Percentiles rank a stretch among this genome's conserved stretches.
Evolutionary conservation across 2,113 vertebrate species (phyloP).

Genomic region (Acinonyx jubatus): DNA sequence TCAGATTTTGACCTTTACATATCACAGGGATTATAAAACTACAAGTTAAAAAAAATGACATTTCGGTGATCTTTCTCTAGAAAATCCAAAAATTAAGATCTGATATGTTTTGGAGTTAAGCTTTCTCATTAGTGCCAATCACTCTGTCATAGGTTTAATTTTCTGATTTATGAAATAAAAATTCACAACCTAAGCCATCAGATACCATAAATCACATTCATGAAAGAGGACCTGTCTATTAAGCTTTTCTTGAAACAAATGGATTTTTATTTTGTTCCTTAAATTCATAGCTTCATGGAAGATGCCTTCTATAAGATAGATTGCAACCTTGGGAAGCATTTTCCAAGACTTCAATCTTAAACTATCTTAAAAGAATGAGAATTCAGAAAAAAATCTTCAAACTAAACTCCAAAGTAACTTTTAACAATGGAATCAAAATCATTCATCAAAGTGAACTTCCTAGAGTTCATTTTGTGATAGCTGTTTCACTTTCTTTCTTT

Average conservation of each 20-base stretch:
- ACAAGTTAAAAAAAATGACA: background rate
- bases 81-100: background rate
- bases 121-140: background rate
- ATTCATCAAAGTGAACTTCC: background rate
- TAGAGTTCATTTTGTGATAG: slow-evolving; percentile 1
- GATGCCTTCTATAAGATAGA: background rate
- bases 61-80: background rate
- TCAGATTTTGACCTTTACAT: background rate
- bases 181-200: background rate
- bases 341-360: slow-evolving; percentile 31
- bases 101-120: background rate
- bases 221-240: background rate
- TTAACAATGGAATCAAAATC: background rate
- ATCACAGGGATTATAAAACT: background rate
- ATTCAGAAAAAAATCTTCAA: background rate
- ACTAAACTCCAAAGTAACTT: slow-evolving; percentile 13
- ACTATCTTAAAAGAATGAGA: slow-evolving; percentile 28
- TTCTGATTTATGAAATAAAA: slow-evolving; percentile 34
- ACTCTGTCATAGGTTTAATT: background rate
- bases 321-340: slow-evolving; percentile 11
- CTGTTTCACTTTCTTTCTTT: background rate
- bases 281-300: background rate
- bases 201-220: background rate
- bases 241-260: slow-evolving; percentile 17
- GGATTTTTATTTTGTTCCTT: slow-evolving; percentile 46